A percentile compares a stretch with the other conserved stretches of the same genome.
Conservation (phyloP, 2,888 invertebrate genomes). For the Allygus modestus region DNA sequence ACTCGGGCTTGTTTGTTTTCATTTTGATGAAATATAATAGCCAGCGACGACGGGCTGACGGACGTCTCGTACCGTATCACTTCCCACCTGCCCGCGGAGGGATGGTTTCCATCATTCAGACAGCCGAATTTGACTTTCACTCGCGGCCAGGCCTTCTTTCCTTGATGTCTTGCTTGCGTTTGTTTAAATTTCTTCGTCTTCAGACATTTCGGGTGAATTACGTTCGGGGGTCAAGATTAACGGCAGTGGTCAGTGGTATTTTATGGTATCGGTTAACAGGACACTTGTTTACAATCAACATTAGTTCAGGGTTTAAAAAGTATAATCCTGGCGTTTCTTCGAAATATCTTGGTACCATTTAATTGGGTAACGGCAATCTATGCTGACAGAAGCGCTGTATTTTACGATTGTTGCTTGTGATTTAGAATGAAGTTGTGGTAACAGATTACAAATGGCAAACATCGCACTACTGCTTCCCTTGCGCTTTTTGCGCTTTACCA, state of each 20-base stretch:
- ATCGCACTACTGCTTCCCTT: no score
- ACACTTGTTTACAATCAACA: no score
- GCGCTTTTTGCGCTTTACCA: no score
- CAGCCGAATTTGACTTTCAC: background rate
- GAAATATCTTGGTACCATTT: no score
- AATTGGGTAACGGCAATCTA: no score
- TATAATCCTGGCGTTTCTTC: no score
- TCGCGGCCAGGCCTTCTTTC: background rate
- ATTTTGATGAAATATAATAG: conserved; percentile 31
- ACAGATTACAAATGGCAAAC: no score
- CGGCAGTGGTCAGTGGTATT: background rate
- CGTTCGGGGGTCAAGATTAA: background rate
- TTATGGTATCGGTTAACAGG: no score
- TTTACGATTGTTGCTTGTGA: no score
- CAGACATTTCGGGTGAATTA: background rate
- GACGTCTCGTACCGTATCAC: background rate
- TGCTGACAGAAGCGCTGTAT: no score
- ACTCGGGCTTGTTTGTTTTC: conserved; percentile 5
- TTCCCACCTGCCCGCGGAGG: background rate
- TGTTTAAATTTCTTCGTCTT: background rate
- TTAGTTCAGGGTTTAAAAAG: no score
- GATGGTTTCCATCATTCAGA: background rate
- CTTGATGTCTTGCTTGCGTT: background rate
- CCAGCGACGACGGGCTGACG: background rate
- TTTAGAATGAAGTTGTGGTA: no score